Evolutionary conservation across 2,888 invertebrate species (phyloP).

Genomic region (Timema podura): DNA sequence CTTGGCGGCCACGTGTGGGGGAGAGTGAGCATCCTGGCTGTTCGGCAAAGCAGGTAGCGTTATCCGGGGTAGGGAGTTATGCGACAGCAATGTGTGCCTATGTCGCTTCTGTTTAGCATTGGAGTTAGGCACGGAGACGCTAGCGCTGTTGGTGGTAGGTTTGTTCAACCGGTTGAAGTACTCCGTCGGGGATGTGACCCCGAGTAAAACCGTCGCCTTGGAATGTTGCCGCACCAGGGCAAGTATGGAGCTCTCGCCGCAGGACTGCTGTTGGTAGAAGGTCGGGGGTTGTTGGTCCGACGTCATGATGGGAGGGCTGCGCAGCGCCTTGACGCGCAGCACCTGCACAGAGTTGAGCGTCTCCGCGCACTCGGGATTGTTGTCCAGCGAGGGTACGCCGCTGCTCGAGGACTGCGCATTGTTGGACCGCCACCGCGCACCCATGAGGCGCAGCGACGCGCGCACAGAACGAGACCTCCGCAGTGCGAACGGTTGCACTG

Average conservation of each 20-base stretch:
- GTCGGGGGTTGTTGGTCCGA: not conserved
- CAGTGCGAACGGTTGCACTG: conserved; percentile 40
- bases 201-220: conserved; percentile 7
- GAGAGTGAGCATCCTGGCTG: not conserved
- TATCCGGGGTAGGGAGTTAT: not conserved
- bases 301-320: conserved; percentile 38
- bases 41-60: not conserved
- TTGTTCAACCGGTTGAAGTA: not conserved
- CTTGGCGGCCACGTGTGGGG: not conserved
- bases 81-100: conserved; percentile 4
- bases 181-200: not conserved
- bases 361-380: not conserved
- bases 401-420: conserved; percentile 23
- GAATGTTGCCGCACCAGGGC: conserved; percentile 10
- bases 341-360: conserved; percentile 43
- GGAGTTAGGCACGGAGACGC: not conserved
- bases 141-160: not conserved
- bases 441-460: conserved; percentile 63
- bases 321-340: conserved; percentile 32
- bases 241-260: conserved; percentile 19
- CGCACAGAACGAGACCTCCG: conserved; percentile 67
- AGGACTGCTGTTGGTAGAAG: conserved; percentile 16
- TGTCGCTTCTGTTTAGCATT: not conserved
- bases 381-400: conserved; percentile 15
- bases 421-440: conserved; percentile 52